These are phyloP conservation scores for Spisula solida DNA, from an alignment of 2,888 invertebrate genomes.

Conservation along the genomic window DNA sequence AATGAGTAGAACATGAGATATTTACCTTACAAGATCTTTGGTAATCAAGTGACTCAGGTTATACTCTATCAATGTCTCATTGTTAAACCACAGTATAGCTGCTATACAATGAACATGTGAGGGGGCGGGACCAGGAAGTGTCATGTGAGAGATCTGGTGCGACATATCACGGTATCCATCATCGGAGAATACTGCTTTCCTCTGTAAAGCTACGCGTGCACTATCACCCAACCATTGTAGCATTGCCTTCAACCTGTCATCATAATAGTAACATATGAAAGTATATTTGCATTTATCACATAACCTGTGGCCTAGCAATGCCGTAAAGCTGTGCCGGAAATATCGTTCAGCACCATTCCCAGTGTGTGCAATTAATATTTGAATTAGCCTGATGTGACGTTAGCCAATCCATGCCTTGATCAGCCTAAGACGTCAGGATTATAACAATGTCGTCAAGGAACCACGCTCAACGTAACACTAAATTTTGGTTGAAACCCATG, in stretches of 20 bases:
- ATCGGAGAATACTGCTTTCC: slow-evolving; percentile 68
- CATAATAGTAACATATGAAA: too few relatives aligned
- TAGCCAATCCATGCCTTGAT: too few relatives aligned
- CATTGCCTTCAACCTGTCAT: slow-evolving; percentile 87
- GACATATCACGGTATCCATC: slow-evolving; percentile 70
- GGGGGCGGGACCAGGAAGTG: slow-evolving; percentile 83
- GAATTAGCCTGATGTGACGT: too few relatives aligned
- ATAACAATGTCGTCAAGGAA: too few relatives aligned
- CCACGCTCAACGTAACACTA: too few relatives aligned
- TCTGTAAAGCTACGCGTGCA: slow-evolving; percentile 86
- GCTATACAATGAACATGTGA: slow-evolving; percentile 92
- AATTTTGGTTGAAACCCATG: too few relatives aligned
- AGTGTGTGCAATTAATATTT: too few relatives aligned
- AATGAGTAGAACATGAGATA: not conserved
- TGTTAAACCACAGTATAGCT: slow-evolving; percentile 92
- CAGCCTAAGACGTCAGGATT: too few relatives aligned
- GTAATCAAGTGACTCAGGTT: slow-evolving; percentile 92
- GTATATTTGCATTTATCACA: too few relatives aligned
- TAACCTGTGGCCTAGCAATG: too few relatives aligned
- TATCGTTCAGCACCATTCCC: too few relatives aligned
- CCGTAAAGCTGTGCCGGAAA: too few relatives aligned
- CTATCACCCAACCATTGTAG: slow-evolving; percentile 92
- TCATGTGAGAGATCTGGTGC: slow-evolving; percentile 50
- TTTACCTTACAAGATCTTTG: slow-evolving; percentile 92
- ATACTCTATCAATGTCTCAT: slow-evolving; percentile 79